Base-by-base conservation (phyloP, 2,797 vertebrate species). In the Rhabdophis nuchalis region DNA sequence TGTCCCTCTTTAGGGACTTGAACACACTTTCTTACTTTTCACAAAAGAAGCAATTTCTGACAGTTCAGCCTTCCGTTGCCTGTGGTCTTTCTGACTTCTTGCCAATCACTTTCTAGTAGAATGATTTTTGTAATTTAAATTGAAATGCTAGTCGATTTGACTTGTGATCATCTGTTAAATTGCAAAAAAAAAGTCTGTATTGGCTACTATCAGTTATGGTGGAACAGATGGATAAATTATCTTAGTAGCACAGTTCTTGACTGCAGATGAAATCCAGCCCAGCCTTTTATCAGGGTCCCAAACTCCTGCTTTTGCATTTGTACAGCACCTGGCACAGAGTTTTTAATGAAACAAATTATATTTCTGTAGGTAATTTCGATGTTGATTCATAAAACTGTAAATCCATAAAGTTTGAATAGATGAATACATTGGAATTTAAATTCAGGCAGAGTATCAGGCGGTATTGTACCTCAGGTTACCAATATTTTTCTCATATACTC, bases 11-110 rank as follows among this genome's bases (percentile, higher is more conserved):
- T 29, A 91, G 29, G 16, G 14, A 58, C 2, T 41, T 89, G 56
- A 7, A n/a, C 10, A n/a, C 10, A n/a, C 88, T 92, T 29, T 90
- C n/a, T 4, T 91, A 89, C 72, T 88, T 87, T 94, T 85, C 58
- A 41, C 93, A 92, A 91, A 36, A 56, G 46, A 18, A 87, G 20
- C 72, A n/a, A 61, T 93, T 89, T 91, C 72, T 58, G 61, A n/a
- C 3, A n/a, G 11, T 36, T 60, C 57, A 41, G 56, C 2, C 72
- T 77, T 60, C 20, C 27, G 13, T 88, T 58, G 25, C 36, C 56
- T 16, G 16, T 23, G 18, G 54, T 50, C 11, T 50, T 88, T 58
- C 29, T 46, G 18, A 20, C 20, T 77, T 36, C 72, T 77, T 77
- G 36, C 72, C 36, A 36, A 77, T 7, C 36, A 77, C 3, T 41